Conservation (phyloP, 1,140 invertebrate genomes). For the Mya arenaria region DNA sequence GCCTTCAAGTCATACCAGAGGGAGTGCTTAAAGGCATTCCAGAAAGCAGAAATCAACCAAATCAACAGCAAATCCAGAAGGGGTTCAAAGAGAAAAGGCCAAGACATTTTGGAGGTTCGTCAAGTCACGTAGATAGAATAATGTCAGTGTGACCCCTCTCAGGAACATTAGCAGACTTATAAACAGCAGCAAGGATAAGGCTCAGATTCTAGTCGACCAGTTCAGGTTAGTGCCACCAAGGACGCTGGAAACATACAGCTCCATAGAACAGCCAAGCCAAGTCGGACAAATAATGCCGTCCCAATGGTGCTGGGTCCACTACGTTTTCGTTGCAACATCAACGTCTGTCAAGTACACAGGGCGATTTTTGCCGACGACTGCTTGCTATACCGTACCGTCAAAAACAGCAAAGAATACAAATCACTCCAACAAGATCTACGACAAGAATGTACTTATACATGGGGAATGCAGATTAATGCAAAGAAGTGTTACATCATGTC, state of each 20-base stretch:
- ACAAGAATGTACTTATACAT: neutral
- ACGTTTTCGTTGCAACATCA: too few relatives aligned
- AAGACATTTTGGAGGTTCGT: neutral
- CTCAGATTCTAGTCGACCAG: slow-evolving; percentile 18
- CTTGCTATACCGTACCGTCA: neutral
- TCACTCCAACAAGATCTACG: neutral
- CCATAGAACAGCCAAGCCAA: too few relatives aligned
- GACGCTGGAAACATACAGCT: neutral
- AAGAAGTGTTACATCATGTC: slow-evolving; percentile 53
- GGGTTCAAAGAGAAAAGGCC: slow-evolving; percentile 15
- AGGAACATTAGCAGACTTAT: slow-evolving; percentile 20
- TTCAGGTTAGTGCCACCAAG: slow-evolving; percentile 15
- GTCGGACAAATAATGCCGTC: too few relatives aligned
- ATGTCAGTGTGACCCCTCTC: slow-evolving; percentile 35
- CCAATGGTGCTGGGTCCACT: too few relatives aligned
- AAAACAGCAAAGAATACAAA: neutral
- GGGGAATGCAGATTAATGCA: slow-evolving; percentile 44
- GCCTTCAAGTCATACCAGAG: neutral
- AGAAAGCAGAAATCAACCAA: slow-evolving; percentile 35
- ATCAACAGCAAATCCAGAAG: too few relatives aligned
- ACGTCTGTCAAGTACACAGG: too few relatives aligned
- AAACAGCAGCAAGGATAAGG: slow-evolving; percentile 14
- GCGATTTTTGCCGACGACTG: too few relatives aligned
- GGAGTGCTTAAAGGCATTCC: slow-evolving; percentile 2
- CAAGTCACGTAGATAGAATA: slow-evolving; percentile 38